Evolutionary conservation across 2,888 invertebrate genomes (phyloP), one percentile per base, ranked within the genome.

Genomic region (Cremastinae sp.): DNA sequence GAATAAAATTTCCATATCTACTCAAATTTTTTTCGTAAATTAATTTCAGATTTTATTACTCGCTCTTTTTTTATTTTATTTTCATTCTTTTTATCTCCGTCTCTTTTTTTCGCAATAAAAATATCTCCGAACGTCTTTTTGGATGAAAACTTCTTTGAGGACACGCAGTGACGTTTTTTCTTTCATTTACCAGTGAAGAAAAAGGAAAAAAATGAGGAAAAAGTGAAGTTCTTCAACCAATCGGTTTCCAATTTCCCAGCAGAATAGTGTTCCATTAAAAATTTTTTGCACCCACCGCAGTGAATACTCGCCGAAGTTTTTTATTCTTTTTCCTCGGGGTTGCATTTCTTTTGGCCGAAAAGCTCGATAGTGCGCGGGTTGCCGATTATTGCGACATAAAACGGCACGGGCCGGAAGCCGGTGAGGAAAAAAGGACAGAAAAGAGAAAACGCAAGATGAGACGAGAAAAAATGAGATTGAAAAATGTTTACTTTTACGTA

Each of bases 241-340:
- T 86, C 85, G 83, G 81, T 85, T 85, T 87, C 82, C 85, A 86
- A 86, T 86, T 84, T 84, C 81, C 82, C 78, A 64, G 78, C 78
- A 84, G 83, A 88, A 86, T 84, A 80, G 84, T 77, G 83, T 85
- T 84, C 86, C 86, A 87, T 88, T 86, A 87, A 84, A 83, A 43
- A 12, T n/a, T 84, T 82, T 78, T 79, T 61, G 45, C 69, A 49
- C 64, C 55, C 18, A 16, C 65, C 45, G 22, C 20, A 9, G 61
- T 51, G 64, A 75, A 65, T 62, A 51, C 65, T 53, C 65, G 28
- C 28, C 5, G 28, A 28, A 28, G 5, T 28, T 28, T 28, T 28
- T 28, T 43, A 3, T 51, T 51, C 74, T 66, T 62, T 53, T 51
- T 61, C 70, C 58, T 58, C 39, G 8, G 28, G 16, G 47, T 66